A percentile compares a stretch with the other conserved stretches of the same genome.
phyloP scores from a whole-genome alignment of 1,140 invertebrate species.

The Bombus confusus region DNA sequence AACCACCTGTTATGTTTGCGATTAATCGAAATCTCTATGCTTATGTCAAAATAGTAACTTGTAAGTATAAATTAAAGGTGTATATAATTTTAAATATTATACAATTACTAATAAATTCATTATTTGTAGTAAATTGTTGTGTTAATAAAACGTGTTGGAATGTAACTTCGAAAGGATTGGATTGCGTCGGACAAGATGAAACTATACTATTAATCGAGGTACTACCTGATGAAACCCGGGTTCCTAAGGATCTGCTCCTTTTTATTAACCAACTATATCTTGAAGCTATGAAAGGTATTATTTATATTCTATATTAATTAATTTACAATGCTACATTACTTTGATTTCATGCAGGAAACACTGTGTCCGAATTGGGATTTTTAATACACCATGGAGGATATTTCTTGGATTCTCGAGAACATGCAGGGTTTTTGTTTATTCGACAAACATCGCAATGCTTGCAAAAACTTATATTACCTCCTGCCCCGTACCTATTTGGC shows the following conservation, averaged over 20 bases:
- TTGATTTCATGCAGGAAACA: conserved; percentile 84
- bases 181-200: conserved; percentile 93
- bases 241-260: conserved; percentile 91
- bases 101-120: not conserved
- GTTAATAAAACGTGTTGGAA: conserved; percentile 91
- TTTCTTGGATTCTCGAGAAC: conserved; percentile 91
- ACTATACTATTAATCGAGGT: conserved; percentile 91
- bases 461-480: conserved; percentile 89
- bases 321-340: not conserved
- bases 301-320: conserved; percentile 22
- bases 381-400: conserved; percentile 85
- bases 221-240: conserved; percentile 86
- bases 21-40: conserved; percentile 91
- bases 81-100: not conserved
- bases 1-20: conserved; percentile 88
- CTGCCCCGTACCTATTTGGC: conserved; percentile 90
- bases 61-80: conserved; percentile 83
- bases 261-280: conserved; percentile 90
- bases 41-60: conserved; percentile 89
- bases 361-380: conserved; percentile 89
- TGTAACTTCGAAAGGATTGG: conserved; percentile 90
- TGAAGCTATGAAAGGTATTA: conserved; percentile 89
- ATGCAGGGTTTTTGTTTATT: conserved; percentile 93
- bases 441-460: conserved; percentile 92
- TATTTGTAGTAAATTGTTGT: conserved; percentile 90